A percentile compares a stretch with the other conserved stretches of the same genome.
Conservation (phyloP, 1,140 invertebrate genomes). For the Macrocentrus cingulum region DNA sequence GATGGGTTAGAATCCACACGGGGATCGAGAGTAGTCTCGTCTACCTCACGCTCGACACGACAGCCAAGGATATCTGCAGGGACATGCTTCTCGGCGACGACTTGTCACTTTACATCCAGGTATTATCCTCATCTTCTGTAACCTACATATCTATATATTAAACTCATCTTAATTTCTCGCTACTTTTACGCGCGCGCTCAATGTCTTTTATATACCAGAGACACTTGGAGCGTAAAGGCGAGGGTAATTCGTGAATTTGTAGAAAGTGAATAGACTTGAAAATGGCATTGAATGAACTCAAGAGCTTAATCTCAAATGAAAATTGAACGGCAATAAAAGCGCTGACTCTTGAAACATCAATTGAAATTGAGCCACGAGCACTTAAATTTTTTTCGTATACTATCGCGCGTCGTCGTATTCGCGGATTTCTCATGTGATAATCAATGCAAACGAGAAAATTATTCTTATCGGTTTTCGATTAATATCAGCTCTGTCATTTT, state of each 20-base stretch:
- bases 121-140: conserved; percentile 34
- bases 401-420: too few relatives aligned
- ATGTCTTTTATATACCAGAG: too few relatives aligned
- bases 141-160: not conserved
- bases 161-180: not conserved
- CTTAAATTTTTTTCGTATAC: too few relatives aligned
- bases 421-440: conserved; percentile 34
- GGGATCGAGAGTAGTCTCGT: conserved; percentile 64
- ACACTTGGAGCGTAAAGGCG: too few relatives aligned
- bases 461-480: conserved; percentile 7
- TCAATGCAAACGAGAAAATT: conserved; percentile 28
- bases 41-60: conserved; percentile 64
- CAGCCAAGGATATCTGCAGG: conserved; percentile 63
- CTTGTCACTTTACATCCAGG: conserved; percentile 66
- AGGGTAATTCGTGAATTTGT: too few relatives aligned
- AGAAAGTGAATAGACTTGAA: too few relatives aligned
- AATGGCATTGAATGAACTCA: too few relatives aligned
- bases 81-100: conserved; percentile 63
- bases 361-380: too few relatives aligned
- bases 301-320: too few relatives aligned
- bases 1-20: conserved; percentile 66
- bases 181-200: not conserved
- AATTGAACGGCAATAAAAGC: too few relatives aligned
- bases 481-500: not conserved
- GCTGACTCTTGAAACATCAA: too few relatives aligned